These are phyloP conservation scores for Uria lomvia DNA, from an alignment of 2,113 vertebrate species.

Conservation along the genomic window DNA sequence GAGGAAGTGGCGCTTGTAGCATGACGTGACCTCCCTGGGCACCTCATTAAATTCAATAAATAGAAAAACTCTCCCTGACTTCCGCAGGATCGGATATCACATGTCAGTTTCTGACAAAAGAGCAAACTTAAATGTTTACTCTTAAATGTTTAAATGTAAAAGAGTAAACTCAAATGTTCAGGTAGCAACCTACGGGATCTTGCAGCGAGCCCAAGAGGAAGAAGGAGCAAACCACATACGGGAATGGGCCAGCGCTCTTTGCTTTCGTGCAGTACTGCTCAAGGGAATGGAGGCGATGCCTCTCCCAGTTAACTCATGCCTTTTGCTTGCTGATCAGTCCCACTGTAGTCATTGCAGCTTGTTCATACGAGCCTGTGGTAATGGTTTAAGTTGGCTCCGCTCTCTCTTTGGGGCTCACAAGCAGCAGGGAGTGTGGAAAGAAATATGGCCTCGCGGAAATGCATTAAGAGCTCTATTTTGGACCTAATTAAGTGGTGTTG, in stretches of 20 bases:
- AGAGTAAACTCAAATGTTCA: not conserved
- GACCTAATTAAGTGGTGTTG: not conserved
- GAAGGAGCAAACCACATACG: not conserved
- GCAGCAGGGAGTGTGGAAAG: not conserved
- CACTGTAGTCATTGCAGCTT: not conserved
- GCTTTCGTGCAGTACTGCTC: not conserved
- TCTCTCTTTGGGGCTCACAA: not conserved
- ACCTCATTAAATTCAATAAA: not conserved
- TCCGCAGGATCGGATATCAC: not conserved
- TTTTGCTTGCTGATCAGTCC: not conserved
- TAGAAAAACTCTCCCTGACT: not conserved
- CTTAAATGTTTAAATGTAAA: not conserved
- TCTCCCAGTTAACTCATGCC: not conserved
- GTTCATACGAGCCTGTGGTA: not conserved
- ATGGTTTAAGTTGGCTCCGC: not conserved
- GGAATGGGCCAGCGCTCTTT: not conserved
- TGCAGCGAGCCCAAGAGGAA: not conserved
- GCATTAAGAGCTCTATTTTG: not conserved
- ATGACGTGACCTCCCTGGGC: not conserved
- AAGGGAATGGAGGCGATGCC: not conserved
- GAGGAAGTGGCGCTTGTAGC: not conserved
- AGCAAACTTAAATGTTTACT: not conserved
- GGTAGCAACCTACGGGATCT: not conserved
- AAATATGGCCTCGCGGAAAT: not conserved
- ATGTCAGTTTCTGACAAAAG: not conserved